Evolutionary conservation across 2,888 invertebrate genomes (phyloP), one percentile per base, ranked within the genome.

Genomic region (Dasypolia templi): DNA sequence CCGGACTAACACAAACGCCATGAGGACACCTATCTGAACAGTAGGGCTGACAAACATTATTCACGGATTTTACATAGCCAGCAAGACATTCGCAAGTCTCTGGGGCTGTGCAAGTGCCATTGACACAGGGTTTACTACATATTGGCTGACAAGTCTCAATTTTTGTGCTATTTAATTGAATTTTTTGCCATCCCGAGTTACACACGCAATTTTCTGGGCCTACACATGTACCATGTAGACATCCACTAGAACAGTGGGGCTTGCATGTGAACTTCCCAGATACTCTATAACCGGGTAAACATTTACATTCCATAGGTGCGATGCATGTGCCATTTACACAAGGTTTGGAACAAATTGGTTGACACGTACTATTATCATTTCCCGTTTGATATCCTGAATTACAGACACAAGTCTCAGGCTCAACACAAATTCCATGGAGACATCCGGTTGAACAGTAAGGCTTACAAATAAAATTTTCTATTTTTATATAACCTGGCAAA

Each of bases 321-420:
- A 22, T 0, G 12, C 77, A 77, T 2, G 32, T 75, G 2, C 77
- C 75, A 63, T 77, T 77, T 0, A 22, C 6, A n/a, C 77, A 77
- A 2, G 64, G 64, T n/a, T 49, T 42, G 0, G 81, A 29, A 35
- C 77, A 77, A 49, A 75, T n/a, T 0, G 77, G 76, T 75, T 61
- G 49, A 35, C 77, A 77, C 0, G 51, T 39, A 22, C 51, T 77
- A 14, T 56, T 73, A 29, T 51, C 44, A 46, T 44, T 69, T 58
- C 22, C 32, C 12, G 70, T 42, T 59, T 59, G 26, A 32, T 42
- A 72, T 22, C 62, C 76, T 44, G 19, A 32, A 14, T 72, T 22
- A 53, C 84, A 84, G 1, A 26, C n/a, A 35, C 84, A 84, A 0
- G 17, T 79, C 12, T 85, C 84, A 19, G 84, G 83, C 1, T 17